A percentile compares a stretch with the other conserved stretches of the same genome.
phyloP scores from a whole-genome alignment of 2,888 invertebrate genomes.

The Rhagonycha fulva region DNA sequence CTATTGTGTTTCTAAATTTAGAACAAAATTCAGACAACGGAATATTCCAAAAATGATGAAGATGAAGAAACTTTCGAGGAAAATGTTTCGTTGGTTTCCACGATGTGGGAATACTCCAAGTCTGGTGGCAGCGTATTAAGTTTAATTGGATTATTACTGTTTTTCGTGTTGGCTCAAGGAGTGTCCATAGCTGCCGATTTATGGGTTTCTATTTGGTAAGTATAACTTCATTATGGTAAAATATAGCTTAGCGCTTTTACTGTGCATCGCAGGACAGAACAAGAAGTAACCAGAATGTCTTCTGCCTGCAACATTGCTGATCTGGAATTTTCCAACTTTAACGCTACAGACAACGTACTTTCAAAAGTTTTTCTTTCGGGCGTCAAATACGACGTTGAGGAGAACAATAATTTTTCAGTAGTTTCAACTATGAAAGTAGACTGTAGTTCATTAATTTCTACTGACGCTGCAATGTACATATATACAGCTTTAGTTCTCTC shows the following conservation, averaged over 20 bases:
- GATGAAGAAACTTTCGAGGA: constrained; percentile 13
- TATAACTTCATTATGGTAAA: not conserved
- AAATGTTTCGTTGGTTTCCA: constrained; percentile 31
- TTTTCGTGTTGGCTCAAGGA: constrained; percentile 28
- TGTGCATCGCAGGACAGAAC: not conserved
- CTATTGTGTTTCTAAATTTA: not conserved
- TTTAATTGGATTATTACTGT: constrained; percentile 17
- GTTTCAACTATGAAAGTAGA: not conserved
- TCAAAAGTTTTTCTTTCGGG: not conserved
- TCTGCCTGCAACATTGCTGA: not conserved
- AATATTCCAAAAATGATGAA: not conserved
- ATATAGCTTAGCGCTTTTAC: not conserved
- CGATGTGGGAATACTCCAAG: constrained; percentile 30
- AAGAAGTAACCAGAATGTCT: not conserved
- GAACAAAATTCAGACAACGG: not conserved
- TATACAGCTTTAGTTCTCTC: constrained; percentile 49
- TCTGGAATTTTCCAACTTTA: not conserved
- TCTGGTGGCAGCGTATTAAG: constrained; percentile 31
- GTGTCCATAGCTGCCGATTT: constrained; percentile 32
- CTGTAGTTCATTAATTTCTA: not conserved
- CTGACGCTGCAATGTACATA: constrained; percentile 46
- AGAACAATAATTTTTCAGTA: not conserved
- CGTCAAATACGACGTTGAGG: not conserved
- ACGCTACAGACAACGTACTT: not conserved
- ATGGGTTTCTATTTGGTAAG: constrained; percentile 35